phyloP scores from a whole-genome alignment of 2,888 invertebrate genomes.

The Ormyrus pomaceus region DNA sequence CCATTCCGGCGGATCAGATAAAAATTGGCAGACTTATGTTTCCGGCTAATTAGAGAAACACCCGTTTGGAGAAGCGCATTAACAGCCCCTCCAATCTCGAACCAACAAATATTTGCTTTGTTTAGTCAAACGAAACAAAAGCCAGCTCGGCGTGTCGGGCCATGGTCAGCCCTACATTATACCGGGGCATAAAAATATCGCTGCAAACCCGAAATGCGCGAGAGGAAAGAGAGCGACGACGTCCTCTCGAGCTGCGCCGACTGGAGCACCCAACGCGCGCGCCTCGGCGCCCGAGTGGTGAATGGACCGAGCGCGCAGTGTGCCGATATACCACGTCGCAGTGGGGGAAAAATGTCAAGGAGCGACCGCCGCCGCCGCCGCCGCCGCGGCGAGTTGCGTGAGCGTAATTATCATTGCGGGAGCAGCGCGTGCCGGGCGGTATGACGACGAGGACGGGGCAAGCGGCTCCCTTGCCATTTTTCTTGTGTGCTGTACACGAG shows the following conservation, averaged over 20 bases:
- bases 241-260: neutral
- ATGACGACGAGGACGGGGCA: neutral
- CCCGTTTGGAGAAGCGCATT: too few relatives aligned
- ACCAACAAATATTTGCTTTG: too few relatives aligned
- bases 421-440: slow-evolving; percentile 41
- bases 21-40: too few relatives aligned
- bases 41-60: too few relatives aligned
- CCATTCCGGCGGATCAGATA: too few relatives aligned
- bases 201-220: slow-evolving; percentile 47
- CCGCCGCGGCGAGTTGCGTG: slow-evolving; percentile 62
- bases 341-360: slow-evolving; percentile 61
- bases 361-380: slow-evolving; percentile 37
- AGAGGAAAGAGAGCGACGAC: slow-evolving; percentile 57
- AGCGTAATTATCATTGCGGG: slow-evolving; percentile 71
- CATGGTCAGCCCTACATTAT: too few relatives aligned
- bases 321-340: neutral
- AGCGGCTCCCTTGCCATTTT: neutral
- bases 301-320: slow-evolving; percentile 64
- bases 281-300: slow-evolving; percentile 59
- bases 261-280: neutral
- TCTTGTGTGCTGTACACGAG: neutral
- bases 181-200: too few relatives aligned
- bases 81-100: too few relatives aligned
- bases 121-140: too few relatives aligned
- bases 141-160: too few relatives aligned